Percentiles rank a stretch among this genome's conserved stretches.
Conservation (phyloP, 2,797 vertebrate genomes). For the Myotis planiceps region DNA sequence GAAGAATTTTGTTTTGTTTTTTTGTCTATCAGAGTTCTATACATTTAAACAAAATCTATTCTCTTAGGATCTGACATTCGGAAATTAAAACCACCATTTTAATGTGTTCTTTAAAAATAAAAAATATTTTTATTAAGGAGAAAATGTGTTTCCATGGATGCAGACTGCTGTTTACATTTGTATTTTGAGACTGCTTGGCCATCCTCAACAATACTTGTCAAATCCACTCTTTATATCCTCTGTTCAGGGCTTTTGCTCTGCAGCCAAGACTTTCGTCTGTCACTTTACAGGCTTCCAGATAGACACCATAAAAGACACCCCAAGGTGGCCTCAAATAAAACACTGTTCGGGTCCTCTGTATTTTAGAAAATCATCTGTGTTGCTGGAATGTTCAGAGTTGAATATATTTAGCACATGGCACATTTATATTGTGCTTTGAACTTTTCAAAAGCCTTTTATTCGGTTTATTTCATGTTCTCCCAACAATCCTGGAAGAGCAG, state of each 20-base stretch:
- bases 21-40: neutral
- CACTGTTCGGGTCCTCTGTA: neutral
- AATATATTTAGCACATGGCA: neutral
- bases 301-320: neutral
- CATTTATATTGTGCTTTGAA: neutral
- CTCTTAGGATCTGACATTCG: conserved; percentile 1
- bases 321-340: neutral
- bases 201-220: neutral
- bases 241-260: neutral
- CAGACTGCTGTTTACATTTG: neutral
- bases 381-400: neutral
- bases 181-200: conserved; percentile 35
- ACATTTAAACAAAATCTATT: neutral
- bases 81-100: conserved; percentile 20
- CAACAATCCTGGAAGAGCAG: neutral
- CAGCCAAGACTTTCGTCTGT: neutral
- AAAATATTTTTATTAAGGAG: conserved; percentile 44
- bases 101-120: conserved; percentile 52
- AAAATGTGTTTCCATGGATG: conserved; percentile 39
- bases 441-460: conserved; percentile 1
- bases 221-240: neutral
- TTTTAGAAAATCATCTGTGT: neutral
- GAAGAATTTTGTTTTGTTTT: conserved; percentile 19
- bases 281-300: neutral
- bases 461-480: neutral